Conservation (phyloP, 2,113 vertebrate genomes). For the Neolamprologus kungweensis region DNA sequence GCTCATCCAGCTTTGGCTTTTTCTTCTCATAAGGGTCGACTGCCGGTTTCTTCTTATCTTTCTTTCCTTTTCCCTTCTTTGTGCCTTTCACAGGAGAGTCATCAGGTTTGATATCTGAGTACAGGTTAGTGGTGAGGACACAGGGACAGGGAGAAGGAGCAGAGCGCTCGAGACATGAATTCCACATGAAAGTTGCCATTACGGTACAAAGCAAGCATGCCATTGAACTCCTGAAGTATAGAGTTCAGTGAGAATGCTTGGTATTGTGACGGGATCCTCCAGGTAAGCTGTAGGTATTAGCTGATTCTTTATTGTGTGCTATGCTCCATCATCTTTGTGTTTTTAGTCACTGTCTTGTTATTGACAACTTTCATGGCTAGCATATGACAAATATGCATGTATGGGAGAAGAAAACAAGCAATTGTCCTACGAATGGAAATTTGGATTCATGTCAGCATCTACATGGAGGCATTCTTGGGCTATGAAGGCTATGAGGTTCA, state of each 20-base stretch:
- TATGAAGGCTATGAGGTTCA: background rate
- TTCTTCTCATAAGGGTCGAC: slow-evolving; percentile 78
- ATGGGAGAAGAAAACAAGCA: background rate
- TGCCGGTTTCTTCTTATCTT: slow-evolving; percentile 74
- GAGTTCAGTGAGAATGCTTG: slow-evolving; percentile 17
- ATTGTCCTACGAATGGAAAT: background rate
- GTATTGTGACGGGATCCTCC: background rate
- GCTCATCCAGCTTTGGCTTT: slow-evolving; percentile 85
- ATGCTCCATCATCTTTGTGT: background rate
- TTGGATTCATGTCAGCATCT: slow-evolving; percentile 51
- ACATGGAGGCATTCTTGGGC: background rate
- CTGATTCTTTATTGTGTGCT: background rate
- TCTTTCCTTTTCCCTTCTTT: slow-evolving; percentile 75
- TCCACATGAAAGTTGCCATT: slow-evolving; percentile 57
- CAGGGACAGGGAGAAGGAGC: background rate
- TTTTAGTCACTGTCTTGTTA: background rate
- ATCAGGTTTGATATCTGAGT: slow-evolving; percentile 77
- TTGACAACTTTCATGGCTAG: slow-evolving; percentile 58
- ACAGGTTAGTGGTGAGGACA: slow-evolving; percentile 20
- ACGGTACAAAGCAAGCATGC: background rate
- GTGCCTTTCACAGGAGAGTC: slow-evolving; percentile 77
- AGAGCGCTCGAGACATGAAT: slow-evolving; percentile 53
- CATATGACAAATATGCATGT: slow-evolving; percentile 16
- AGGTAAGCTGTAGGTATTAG: background rate
- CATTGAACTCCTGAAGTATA: background rate